Evolutionary conservation across 2,797 vertebrate species (phyloP).

Genomic region (Cetoscarus ocellatus): DNA sequence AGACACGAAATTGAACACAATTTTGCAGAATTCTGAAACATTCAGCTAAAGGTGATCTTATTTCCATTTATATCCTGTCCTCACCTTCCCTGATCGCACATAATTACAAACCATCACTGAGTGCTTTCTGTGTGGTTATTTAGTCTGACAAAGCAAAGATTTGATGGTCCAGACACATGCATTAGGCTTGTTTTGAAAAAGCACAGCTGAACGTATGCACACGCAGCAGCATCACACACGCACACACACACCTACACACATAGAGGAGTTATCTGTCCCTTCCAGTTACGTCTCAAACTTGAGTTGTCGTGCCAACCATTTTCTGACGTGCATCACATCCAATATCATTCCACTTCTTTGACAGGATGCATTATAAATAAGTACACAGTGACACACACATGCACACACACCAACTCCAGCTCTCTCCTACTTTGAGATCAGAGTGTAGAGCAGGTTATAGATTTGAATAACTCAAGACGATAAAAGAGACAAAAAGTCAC

Average conservation of each 20-base stretch:
- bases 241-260: constrained; percentile 1
- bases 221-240: constrained; percentile 5
- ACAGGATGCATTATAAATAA: constrained; percentile 81
- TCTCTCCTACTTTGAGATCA: constrained; percentile 12
- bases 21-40: constrained; percentile 38
- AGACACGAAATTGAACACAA: constrained; percentile 44
- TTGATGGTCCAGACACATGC: constrained; percentile 12
- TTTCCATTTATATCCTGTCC: constrained; percentile 34
- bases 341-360: constrained; percentile 76
- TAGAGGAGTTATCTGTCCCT: constrained; percentile 51
- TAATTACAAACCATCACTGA: constrained; percentile 48
- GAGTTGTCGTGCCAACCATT: constrained; percentile 68
- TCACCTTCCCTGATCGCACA: constrained; percentile 32
- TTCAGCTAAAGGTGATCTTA: constrained; percentile 48
- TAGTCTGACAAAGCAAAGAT: constrained; percentile 43
- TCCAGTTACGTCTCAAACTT: constrained; percentile 62
- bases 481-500: neutral
- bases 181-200: constrained; percentile 32
- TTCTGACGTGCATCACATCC: constrained; percentile 79
- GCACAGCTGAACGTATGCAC: constrained; percentile 10
- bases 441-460: constrained; percentile 17
- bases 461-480: constrained; percentile 12
- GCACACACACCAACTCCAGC: neutral
- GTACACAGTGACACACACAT: constrained; percentile 50
- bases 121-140: constrained; percentile 23